A percentile compares a stretch with the other conserved stretches of the same genome.
Conservation (phyloP, 2,797 vertebrate species). For the Botia almorhae region DNA sequence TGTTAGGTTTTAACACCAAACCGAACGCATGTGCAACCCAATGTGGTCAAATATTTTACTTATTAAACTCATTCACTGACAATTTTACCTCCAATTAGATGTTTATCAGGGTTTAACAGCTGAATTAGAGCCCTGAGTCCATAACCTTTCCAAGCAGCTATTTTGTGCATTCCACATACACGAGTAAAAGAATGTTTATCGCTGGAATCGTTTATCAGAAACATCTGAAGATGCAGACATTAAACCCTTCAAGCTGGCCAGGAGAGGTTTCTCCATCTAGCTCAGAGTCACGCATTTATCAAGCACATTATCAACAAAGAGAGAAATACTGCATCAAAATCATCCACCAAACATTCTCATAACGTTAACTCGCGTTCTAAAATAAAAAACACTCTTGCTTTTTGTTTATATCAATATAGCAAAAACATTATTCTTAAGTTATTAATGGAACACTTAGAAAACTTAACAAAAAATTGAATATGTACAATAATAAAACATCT, state of each 20-base stretch:
- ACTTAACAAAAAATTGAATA: too few species aligned
- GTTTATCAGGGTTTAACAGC: constrained; percentile 17
- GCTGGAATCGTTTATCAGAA: constrained; percentile 3
- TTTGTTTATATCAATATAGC: too few species aligned
- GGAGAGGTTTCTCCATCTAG: background rate
- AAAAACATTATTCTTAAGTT: too few species aligned
- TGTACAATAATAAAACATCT: too few species aligned
- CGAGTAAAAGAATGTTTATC: background rate
- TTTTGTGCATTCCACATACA: background rate
- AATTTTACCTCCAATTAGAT: constrained; percentile 29
- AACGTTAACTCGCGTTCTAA: too few species aligned
- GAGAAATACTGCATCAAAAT: background rate
- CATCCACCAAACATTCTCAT: background rate
- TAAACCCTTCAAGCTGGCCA: constrained; percentile 1
- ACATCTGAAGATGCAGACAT: constrained; percentile 4
- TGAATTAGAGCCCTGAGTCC: background rate
- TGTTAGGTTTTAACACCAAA: constrained; percentile 32
- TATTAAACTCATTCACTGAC: constrained; percentile 18
- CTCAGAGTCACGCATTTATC: background rate
- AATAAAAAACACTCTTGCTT: too few species aligned
- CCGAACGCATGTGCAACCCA: constrained; percentile 22
- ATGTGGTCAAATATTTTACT: constrained; percentile 15
- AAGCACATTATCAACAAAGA: background rate
- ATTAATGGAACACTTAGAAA: too few species aligned
- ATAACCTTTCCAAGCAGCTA: background rate